Conservation (phyloP, 2,888 invertebrate genomes). For the Andrena marginata region DNA sequence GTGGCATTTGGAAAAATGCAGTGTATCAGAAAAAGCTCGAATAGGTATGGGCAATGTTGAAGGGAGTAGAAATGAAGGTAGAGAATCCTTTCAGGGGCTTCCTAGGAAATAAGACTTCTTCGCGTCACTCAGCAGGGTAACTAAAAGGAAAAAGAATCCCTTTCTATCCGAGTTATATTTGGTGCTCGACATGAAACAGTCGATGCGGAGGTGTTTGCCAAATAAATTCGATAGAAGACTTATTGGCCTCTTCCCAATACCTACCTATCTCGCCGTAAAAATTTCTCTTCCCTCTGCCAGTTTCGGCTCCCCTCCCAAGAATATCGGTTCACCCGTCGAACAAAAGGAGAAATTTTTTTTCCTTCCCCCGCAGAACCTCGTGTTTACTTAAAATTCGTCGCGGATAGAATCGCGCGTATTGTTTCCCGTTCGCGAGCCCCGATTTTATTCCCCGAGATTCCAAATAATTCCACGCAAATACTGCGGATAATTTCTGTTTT, state of each 20-base stretch:
- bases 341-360: constrained; percentile 21
- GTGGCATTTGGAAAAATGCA: too few relatives aligned
- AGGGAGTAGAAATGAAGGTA: constrained; percentile 1
- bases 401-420: not conserved
- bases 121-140: constrained; percentile 33
- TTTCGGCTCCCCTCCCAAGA: constrained; percentile 32
- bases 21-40: not conserved
- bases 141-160: constrained; percentile 45
- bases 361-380: constrained; percentile 28
- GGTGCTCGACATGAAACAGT: constrained; percentile 58
- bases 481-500: not conserved
- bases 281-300: constrained; percentile 57
- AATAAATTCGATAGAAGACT: constrained; percentile 69
- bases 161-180: constrained; percentile 58
- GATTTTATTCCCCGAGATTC: not conserved
- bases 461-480: not conserved
- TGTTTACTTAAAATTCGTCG: constrained; percentile 51
- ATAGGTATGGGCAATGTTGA: not conserved
- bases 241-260: constrained; percentile 65
- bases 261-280: constrained; percentile 55
- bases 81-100: constrained; percentile 9
- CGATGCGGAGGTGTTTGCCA: constrained; percentile 64
- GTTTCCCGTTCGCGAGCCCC: not conserved
- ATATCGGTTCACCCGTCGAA: constrained; percentile 47
- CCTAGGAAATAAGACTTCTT: constrained; percentile 23